Base-by-base conservation (phyloP, 2,797 vertebrate species). In the Leptoclinus maculatus region DNA sequence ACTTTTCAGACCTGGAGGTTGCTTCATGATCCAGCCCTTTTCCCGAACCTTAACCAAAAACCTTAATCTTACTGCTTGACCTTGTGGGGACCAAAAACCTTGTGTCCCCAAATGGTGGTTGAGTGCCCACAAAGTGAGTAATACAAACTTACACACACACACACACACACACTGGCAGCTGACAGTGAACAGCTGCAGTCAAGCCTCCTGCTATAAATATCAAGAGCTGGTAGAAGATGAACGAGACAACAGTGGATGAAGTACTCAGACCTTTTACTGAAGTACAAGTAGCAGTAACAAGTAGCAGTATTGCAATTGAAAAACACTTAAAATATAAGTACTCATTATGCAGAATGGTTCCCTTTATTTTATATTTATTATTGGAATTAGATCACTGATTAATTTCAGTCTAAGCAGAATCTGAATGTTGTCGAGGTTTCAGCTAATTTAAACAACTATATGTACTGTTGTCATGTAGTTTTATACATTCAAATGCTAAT, bases 181-280 rank as follows among this genome's bases (percentile, higher is more conserved):
- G 32, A 34, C 32, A 34, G 32, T 23, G 59, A 66, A 67, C 89
- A 90, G 88, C 91, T 90, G 88, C 80, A 67, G 41, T 7, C 74
- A 32, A 38, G 7, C 60, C 1, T 62, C 12, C 39, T 23, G 70
- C 88, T 91, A 89, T 82, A 88, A 91, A 92, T 90, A 92, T 66
- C 68, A 29, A 2, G 0, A 19, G 13, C 17, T 65, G 49, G 29
- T 32, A 7, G 39, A 4, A 49, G 60, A 71, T 38, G 19, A 23
- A 45, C 25, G 19, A 27, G 9, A 21, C 43, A 38, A 36, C 69
- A 34, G 25, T 17, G 53, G 34, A 25, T 14, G 25, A 3, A 43
- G 60, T 6, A 63, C 59, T 59, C 54, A 56, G 53, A 54, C 53
- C 7, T 5, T 57, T 57, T 9, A 57, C 25, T 21, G 2, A 23